Evolutionary conservation across 2,797 vertebrate genomes (phyloP), one percentile per base, ranked within the genome.

Genomic region (Spondyliosoma cantharus): DNA sequence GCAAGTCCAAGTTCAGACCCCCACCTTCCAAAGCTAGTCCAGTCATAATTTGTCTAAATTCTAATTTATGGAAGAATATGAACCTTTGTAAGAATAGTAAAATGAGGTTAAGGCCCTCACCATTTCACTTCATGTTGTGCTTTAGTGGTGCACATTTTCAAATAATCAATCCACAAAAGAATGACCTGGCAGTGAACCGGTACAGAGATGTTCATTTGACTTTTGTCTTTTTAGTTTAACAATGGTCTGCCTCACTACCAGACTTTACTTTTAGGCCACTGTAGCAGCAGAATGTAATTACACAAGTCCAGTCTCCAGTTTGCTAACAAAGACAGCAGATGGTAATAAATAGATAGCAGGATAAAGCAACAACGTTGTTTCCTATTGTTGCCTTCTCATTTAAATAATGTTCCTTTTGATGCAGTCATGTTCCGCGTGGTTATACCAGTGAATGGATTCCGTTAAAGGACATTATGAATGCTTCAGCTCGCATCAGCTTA

Each of bases 261-360:
- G 48, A 24, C 0, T 42, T 49, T 20, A 3, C 0, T 43, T 43
- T 42, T 5, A 43, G 14, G 25, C 42, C 69, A 17, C 6, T 59
- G 37, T 43, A 48, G 56, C 15, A 5, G 45, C 70, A 9, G 14
- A 46, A 70, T 74, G 67, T 52, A 70, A 74, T 70, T 54, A 46
- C 65, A 19, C 0, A 24, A 56, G 56, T 60, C 46, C 25, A 54
- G 24, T 56, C 29, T 25, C n/a, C n/a, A n/a, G n/a, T n/a, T n/a
- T n/a, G n/a, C n/a, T n/a, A 24, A 72, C 42, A 59, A 54, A 59
- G 58, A 43, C 27, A 76, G 53, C 63, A 76, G 52, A 72, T 84
- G 67, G 25, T 68, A 8, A 42, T 29, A n/a, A 65, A 64, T 16
- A 69, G 57, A 78, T 54, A 78, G 15, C 32, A 62, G 50, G 3